phyloP scores from a whole-genome alignment of 2,113 vertebrate genomes.

The Notarius lentiginosus region DNA sequence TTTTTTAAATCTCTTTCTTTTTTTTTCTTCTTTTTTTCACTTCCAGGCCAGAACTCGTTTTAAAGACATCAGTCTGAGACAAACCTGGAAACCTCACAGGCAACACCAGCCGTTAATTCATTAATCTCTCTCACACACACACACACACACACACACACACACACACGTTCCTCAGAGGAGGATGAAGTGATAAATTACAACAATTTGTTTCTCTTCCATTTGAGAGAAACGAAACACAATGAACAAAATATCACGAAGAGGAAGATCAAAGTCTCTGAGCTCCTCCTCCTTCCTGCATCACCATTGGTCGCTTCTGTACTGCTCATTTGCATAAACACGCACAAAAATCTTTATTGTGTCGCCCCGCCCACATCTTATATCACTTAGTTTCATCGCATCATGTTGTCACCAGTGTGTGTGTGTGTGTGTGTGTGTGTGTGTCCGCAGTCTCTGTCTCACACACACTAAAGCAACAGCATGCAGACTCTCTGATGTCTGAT shows the following conservation, averaged over 20 bases:
- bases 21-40: background rate
- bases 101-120: background rate
- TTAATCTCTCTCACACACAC: conserved; percentile 5
- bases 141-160: background rate
- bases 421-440: background rate
- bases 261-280: background rate
- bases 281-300: background rate
- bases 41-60: background rate
- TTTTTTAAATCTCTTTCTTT: background rate
- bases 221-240: background rate
- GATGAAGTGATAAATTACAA: background rate
- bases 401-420: background rate
- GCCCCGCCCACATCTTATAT: background rate
- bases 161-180: conserved; percentile 11
- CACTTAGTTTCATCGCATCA: background rate
- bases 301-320: background rate
- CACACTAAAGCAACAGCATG: background rate
- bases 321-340: background rate
- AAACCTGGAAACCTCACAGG: background rate
- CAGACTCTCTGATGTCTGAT: conserved; percentile 12
- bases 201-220: conserved; percentile 10
- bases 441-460: background rate
- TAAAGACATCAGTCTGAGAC: conserved; percentile 3
- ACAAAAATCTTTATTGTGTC: background rate
- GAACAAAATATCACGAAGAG: background rate